A percentile compares a stretch with the other conserved stretches of the same genome.
Conservation (phyloP, 2,888 invertebrate genomes). For the Halictus ligatus region DNA sequence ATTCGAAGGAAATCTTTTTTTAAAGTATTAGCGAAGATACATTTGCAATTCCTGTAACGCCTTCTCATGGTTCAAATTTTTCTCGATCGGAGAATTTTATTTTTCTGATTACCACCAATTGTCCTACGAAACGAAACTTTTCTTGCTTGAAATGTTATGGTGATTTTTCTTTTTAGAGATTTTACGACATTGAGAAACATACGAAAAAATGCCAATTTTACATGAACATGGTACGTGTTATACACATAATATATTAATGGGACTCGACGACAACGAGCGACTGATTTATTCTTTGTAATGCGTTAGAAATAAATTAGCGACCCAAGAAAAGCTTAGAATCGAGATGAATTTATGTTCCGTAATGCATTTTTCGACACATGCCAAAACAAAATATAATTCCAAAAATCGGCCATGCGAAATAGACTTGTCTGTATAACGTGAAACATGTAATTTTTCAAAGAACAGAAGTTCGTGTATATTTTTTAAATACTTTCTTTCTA, state of each 20-base stretch:
- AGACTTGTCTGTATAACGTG: constrained; percentile 49
- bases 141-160: constrained; percentile 21
- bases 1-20: constrained; percentile 37
- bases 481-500: constrained; percentile 57
- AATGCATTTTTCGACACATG: constrained; percentile 62
- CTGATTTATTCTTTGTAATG: constrained; percentile 58
- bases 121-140: constrained; percentile 37
- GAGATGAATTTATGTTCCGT: constrained; percentile 30
- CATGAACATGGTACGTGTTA: constrained; percentile 45
- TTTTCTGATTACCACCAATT: constrained; percentile 35
- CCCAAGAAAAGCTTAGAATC: constrained; percentile 28
- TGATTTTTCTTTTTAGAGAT: constrained; percentile 29
- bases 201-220: constrained; percentile 45
- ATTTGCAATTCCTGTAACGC: constrained; percentile 26
- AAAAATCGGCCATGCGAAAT: constrained; percentile 39
- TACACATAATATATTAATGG: constrained; percentile 39
- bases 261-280: constrained; percentile 59
- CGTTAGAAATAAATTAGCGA: constrained; percentile 40
- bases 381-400: constrained; percentile 57
- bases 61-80: constrained; percentile 28
- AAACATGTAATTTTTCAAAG: constrained; percentile 39
- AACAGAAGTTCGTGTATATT: constrained; percentile 59
- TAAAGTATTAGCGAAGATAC: constrained; percentile 53
- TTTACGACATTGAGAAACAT: constrained; percentile 31
- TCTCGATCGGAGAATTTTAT: constrained; percentile 28